phyloP scores from a whole-genome alignment of 2,888 invertebrate species.

The Chrysolina americana region DNA sequence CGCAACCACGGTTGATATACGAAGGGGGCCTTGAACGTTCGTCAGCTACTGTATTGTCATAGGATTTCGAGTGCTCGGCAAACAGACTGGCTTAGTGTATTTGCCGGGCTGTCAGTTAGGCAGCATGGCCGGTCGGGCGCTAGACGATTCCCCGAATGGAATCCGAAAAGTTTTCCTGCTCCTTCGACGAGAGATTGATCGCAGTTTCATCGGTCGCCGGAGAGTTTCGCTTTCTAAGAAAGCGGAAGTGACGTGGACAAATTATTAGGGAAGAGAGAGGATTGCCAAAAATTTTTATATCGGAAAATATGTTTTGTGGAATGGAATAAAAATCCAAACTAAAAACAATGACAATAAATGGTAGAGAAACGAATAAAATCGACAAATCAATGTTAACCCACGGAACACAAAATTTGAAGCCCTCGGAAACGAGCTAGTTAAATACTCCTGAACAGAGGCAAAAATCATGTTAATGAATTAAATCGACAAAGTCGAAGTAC shows the following conservation, averaged over 20 bases:
- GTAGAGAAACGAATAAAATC: no score
- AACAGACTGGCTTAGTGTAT: conserved; percentile 68
- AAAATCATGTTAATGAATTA: no score
- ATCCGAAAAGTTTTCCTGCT: conserved; percentile 1
- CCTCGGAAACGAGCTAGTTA: no score
- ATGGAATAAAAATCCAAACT: no score
- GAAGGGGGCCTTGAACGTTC: conserved; percentile 49
- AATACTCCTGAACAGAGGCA: no score
- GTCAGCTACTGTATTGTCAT: conserved; percentile 70
- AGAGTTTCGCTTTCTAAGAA: not conserved
- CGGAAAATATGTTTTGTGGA: no score
- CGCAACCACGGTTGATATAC: conserved; percentile 42
- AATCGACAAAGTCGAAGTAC: no score
- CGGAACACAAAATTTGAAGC: no score
- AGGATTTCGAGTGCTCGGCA: conserved; percentile 69
- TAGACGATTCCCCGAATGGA: not conserved
- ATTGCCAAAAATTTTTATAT: no score
- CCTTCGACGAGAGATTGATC: not conserved
- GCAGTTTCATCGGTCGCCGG: not conserved
- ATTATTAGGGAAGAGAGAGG: not conserved
- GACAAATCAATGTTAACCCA: no score
- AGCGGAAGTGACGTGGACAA: conserved; percentile 3
- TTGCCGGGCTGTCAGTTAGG: conserved; percentile 67
- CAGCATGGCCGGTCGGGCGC: conserved; percentile 30
- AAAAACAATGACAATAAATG: no score